Conservation (phyloP, 2,888 invertebrate species). For the Drosophila phalerata region DNA sequence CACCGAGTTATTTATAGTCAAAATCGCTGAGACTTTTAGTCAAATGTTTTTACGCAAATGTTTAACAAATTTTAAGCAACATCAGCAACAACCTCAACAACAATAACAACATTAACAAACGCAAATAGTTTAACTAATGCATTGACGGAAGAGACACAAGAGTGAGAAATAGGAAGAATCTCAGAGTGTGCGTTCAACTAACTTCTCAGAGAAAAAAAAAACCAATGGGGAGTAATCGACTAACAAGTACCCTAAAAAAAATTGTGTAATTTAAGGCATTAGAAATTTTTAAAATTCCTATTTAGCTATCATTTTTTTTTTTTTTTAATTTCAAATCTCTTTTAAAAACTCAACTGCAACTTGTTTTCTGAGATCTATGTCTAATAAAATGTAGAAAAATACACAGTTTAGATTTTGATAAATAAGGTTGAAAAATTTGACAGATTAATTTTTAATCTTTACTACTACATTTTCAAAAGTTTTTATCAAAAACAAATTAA, state of each 20-base stretch:
- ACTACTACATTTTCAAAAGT: too few relatives aligned
- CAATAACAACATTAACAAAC: slow-evolving; percentile 31
- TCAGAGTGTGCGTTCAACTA: neutral
- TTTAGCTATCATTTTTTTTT: too few relatives aligned
- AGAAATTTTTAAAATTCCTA: too few relatives aligned
- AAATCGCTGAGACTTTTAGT: slow-evolving; percentile 20
- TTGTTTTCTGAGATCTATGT: too few relatives aligned
- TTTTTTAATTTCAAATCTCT: too few relatives aligned
- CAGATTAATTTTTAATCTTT: too few relatives aligned
- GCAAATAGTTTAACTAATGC: slow-evolving; percentile 30
- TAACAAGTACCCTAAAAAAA: neutral
- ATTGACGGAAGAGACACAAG: neutral
- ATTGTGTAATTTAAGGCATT: too few relatives aligned
- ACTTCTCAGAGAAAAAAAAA: neutral
- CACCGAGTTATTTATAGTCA: slow-evolving; percentile 24
- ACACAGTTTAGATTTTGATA: too few relatives aligned
- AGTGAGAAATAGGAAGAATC: neutral
- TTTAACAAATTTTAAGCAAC: slow-evolving; percentile 60
- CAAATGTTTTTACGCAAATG: slow-evolving; percentile 54
- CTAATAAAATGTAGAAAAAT: too few relatives aligned
- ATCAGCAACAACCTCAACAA: slow-evolving; percentile 25
- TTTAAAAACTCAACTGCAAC: too few relatives aligned
- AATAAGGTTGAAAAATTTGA: too few relatives aligned
- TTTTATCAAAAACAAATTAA: too few relatives aligned
- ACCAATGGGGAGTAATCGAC: neutral